Conservation (phyloP, 2,113 vertebrate species). For the Neolamprologus devosi region DNA sequence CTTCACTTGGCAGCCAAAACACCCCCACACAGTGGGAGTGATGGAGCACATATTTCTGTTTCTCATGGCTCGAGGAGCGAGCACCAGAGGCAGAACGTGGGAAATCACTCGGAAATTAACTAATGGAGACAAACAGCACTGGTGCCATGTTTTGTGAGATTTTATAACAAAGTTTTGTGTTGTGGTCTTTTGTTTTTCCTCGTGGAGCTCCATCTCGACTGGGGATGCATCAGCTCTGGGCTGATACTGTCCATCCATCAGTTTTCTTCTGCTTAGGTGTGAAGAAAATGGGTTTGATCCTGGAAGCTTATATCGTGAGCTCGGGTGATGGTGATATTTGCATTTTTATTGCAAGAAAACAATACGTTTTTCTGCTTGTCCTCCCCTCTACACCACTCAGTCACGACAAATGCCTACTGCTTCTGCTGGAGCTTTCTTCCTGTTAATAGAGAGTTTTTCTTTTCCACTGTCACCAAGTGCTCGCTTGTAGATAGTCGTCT, state of each 20-base stretch:
- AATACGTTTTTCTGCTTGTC: not conserved
- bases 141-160: not conserved
- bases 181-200: not conserved
- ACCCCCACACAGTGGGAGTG: conserved; percentile 25
- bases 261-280: not conserved
- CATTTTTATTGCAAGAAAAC: not conserved
- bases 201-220: not conserved
- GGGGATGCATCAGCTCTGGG: not conserved
- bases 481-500: not conserved
- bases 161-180: not conserved
- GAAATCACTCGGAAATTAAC: not conserved
- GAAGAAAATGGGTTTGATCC: not conserved
- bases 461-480: not conserved
- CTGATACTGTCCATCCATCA: not conserved
- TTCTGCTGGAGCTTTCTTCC: not conserved
- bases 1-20: conserved; percentile 22
- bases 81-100: not conserved
- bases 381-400: not conserved
- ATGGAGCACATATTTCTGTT: conserved; percentile 28
- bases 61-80: not conserved
- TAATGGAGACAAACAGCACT: not conserved
- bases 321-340: not conserved
- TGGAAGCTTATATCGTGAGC: not conserved
- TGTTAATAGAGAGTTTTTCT: not conserved
- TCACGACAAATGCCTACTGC: not conserved